phyloP scores from a whole-genome alignment of 92 coral and sea anemone genomes.

The Parazoanthus darwini region DNA sequence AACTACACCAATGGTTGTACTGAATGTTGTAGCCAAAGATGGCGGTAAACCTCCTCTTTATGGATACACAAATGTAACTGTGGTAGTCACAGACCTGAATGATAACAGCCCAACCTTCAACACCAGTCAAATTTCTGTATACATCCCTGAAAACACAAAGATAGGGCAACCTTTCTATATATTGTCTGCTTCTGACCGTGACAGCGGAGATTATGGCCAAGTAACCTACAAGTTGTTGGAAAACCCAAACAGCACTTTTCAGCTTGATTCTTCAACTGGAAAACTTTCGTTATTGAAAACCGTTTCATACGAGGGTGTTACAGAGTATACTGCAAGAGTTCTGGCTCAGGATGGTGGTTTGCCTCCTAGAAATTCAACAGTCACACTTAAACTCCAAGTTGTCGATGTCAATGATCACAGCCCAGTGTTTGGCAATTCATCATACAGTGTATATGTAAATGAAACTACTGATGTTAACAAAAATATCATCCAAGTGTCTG shows the following conservation, averaged over 20 bases:
- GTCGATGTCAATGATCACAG: conserved; percentile 93
- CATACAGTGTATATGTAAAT: conserved; percentile 64
- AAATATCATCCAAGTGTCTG: conserved; percentile 66
- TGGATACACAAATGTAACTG: conserved; percentile 81
- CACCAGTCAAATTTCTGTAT: conserved; percentile 56
- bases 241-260: conserved; percentile 71
- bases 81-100: conserved; percentile 79
- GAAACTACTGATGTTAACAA: conserved; percentile 53
- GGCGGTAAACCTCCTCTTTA: conserved; percentile 85
- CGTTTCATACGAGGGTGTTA: conserved; percentile 71
- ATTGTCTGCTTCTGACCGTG: conserved; percentile 78
- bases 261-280: conserved; percentile 69
- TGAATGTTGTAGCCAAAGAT: conserved; percentile 82
- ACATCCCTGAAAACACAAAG: conserved; percentile 69
- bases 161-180: conserved; percentile 71
- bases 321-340: conserved; percentile 56
- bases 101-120: conserved; percentile 86
- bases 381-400: conserved; percentile 65
- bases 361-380: conserved; percentile 63
- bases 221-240: conserved; percentile 70
- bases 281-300: conserved; percentile 60
- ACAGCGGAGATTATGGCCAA: conserved; percentile 76
- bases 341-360: conserved; percentile 85
- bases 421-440: conserved; percentile 74
- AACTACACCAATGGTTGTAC: conserved; percentile 50